Base-by-base conservation (phyloP, 2,113 vertebrate species). In the Laterallus jamaicensis region DNA sequence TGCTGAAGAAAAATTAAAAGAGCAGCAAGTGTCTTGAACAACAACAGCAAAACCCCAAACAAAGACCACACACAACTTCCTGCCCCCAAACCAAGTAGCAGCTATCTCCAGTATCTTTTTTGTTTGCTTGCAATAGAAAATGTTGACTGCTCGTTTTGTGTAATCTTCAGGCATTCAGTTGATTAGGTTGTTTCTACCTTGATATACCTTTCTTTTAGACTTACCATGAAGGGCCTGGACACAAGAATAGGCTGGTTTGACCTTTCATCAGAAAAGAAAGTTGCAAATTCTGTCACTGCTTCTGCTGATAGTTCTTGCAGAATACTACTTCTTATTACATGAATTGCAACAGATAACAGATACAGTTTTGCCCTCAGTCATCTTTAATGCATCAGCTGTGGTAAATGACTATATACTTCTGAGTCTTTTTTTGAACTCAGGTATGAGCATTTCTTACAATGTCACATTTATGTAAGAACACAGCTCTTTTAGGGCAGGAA, bases 81-180 rank as follows among this genome's bases (percentile, higher is more conserved):
- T 54, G 1, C 0, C 15, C 2, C 5, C 17, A 35, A 66, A 35
- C 15, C 3, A 67, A 55, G 26, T 2, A 56, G 6, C 6, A 56
- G 4, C 17, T 4, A 3, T 44, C 16, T 54, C n/a, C 50, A 49
- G 8, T 69, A 77, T 77, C 26, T 1, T 77, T 12, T 18, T 29
- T 24, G 10, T 42, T 12, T 2, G 1, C 29, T 73, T 95, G n/a
- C 16, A 77, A 49, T 11, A 81, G 59, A 80, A 86, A 81, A 44
- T 31, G 13, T 40, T 88, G 18, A 26, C 55, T 67, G 22, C 9
- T 92, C 8, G 31, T 88, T 35, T 63, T 73, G 11, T 44, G n/a
- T 35, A 83, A 62, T 86, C 44, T 88, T 90, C 44, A 32, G 9
- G 11, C 18, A 24, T 49, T 62, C 55, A 39, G 26, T 4, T 59